Evolutionary conservation across 2,113 vertebrate genomes (phyloP).

Genomic region (Atrichornis clamosus): DNA sequence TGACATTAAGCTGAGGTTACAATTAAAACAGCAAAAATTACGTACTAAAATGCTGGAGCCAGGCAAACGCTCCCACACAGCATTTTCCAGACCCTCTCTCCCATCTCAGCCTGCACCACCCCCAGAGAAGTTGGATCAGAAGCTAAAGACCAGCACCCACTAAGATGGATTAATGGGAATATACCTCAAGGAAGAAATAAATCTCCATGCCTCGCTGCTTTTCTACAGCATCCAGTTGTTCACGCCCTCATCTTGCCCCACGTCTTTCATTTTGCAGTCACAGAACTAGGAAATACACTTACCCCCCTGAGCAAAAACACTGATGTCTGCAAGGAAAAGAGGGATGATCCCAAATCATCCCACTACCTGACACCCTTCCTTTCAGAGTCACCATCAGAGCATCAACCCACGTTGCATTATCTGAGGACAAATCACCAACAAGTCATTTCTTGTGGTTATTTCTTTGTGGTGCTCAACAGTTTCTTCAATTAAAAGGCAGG

Average conservation of each 20-base stretch:
- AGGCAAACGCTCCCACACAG: not conserved
- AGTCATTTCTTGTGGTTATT: not conserved
- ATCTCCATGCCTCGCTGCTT: not conserved
- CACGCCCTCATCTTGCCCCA: not conserved
- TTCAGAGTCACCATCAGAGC: not conserved
- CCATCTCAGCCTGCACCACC: not conserved
- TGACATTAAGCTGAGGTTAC: not conserved
- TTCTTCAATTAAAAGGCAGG: not conserved
- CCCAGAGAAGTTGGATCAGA: not conserved
- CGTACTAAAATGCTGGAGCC: accelerated
- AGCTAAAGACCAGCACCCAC: not conserved
- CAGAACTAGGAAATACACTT: not conserved
- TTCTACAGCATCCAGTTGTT: not conserved
- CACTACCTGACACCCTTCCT: not conserved
- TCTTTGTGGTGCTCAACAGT: not conserved
- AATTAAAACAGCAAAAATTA: not conserved
- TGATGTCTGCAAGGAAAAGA: not conserved
- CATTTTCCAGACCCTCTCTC: not conserved
- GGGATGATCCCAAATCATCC: not conserved
- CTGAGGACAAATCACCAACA: not conserved
- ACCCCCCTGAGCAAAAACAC: not conserved
- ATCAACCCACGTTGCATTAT: not conserved
- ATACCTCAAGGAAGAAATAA: not conserved
- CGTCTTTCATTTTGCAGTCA: not conserved
- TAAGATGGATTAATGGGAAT: not conserved